phyloP scores from a whole-genome alignment of 2,797 vertebrate genomes.

The Melopsittacus undulatus region DNA sequence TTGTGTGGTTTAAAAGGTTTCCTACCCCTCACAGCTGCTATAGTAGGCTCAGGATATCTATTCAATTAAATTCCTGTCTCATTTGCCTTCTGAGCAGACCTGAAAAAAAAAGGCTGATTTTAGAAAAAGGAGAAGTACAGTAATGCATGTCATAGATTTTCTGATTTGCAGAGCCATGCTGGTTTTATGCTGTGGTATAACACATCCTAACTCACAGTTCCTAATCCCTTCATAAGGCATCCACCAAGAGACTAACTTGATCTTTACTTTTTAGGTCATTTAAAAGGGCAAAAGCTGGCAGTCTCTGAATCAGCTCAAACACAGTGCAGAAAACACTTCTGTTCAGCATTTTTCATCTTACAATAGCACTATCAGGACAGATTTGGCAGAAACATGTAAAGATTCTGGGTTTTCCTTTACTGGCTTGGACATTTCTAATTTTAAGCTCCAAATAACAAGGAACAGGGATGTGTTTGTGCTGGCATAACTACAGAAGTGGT shows the following conservation, averaged over 20 bases:
- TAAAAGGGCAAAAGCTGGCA: neutral
- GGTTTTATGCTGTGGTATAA: neutral
- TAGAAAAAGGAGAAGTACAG: neutral
- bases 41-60: neutral
- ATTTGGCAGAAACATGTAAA: neutral
- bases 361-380: neutral
- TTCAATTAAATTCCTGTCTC: neutral
- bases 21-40: neutral
- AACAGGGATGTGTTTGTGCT: conserved; percentile 11
- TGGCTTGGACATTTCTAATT: neutral
- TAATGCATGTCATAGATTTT: neutral
- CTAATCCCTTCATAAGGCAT: neutral
- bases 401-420: neutral
- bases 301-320: neutral
- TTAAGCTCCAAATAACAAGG: neutral
- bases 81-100: neutral
- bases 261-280: neutral
- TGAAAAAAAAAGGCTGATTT: neutral
- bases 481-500: neutral
- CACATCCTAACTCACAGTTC: neutral
- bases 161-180: neutral
- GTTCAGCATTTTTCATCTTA: neutral
- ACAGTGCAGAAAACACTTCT: neutral
- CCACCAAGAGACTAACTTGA: neutral
- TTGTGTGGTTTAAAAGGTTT: neutral